These are phyloP conservation scores for Athrips mouffetella DNA, from an alignment of 2,888 invertebrate genomes.

Conservation along the genomic window DNA sequence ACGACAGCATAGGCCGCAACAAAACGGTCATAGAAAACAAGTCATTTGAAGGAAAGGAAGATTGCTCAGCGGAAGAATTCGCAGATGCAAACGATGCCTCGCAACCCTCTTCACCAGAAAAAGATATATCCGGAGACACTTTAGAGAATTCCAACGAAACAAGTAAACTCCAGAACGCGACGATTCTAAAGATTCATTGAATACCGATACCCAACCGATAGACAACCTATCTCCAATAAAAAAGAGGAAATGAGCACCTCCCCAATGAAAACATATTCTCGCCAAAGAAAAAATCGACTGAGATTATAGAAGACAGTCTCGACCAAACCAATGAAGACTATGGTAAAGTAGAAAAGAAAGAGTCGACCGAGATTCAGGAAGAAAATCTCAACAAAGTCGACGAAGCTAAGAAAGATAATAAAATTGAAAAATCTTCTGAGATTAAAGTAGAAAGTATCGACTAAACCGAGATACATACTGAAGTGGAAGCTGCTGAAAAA, in stretches of 20 bases:
- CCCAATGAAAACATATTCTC: constrained; percentile 17
- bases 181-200: constrained; percentile 47
- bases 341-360: not conserved
- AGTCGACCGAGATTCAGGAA: too few species aligned
- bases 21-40: too few species aligned
- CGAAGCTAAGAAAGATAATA: too few species aligned
- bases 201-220: constrained; percentile 45
- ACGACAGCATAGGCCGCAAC: too few species aligned
- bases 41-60: not conserved
- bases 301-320: not conserved
- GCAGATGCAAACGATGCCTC: constrained; percentile 26
- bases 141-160: constrained; percentile 40
- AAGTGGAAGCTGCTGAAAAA: not conserved
- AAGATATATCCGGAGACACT: constrained; percentile 34
- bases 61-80: constrained; percentile 26
- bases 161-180: constrained; percentile 40
- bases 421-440: too few species aligned
- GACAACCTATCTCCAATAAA: constrained; percentile 20
- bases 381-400: too few species aligned
- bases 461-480: too few species aligned
- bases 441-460: too few species aligned
- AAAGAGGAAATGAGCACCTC: constrained; percentile 22
- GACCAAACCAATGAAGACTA: not conserved
- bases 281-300: constrained; percentile 15
- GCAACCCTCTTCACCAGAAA: constrained; percentile 36